A percentile compares a stretch with the other conserved stretches of the same genome.
These are phyloP conservation scores for Carcharodon carcharias DNA, from an alignment of 2,797 vertebrate genomes.

Conservation along the genomic window DNA sequence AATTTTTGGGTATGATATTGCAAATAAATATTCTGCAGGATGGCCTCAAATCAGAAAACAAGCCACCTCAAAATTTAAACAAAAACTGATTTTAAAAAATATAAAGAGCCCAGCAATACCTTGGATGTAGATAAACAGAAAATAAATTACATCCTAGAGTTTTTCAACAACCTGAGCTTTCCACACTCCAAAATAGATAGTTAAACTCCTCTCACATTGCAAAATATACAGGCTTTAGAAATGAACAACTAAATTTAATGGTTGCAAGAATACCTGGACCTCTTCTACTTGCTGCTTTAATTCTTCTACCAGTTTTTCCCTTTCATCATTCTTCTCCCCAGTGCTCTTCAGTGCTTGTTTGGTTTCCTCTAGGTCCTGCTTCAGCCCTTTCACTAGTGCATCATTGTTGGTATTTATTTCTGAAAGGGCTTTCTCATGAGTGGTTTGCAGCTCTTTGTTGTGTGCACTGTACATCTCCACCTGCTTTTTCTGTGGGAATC, in stretches of 20 bases:
- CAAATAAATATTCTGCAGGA: background rate
- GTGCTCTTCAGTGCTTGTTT: constrained; percentile 59
- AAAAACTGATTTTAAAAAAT: too few relatives aligned
- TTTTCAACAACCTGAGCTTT: background rate
- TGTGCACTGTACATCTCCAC: constrained; percentile 56
- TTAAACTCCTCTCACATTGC: background rate
- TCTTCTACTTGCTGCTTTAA: constrained; percentile 70
- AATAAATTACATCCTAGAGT: background rate
- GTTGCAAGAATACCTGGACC: constrained; percentile 62
- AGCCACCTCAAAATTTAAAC: background rate
- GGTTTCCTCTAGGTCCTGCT: constrained; percentile 53
- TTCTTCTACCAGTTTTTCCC: constrained; percentile 64
- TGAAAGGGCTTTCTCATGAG: constrained; percentile 60
- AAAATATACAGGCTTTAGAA: background rate
- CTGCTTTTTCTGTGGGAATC: constrained; percentile 63
- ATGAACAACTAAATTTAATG: background rate
- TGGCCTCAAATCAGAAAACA: background rate
- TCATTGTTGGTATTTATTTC: constrained; percentile 59
- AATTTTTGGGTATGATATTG: background rate
- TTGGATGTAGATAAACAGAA: background rate
- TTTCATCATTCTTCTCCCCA: constrained; percentile 54
- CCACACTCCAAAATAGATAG: background rate
- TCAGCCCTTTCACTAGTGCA: constrained; percentile 56
- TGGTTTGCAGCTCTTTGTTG: constrained; percentile 62
- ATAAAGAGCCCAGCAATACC: background rate